These are phyloP conservation scores for Drosophila incognita DNA, from an alignment of 2,888 invertebrate species.

Conservation along the genomic window DNA sequence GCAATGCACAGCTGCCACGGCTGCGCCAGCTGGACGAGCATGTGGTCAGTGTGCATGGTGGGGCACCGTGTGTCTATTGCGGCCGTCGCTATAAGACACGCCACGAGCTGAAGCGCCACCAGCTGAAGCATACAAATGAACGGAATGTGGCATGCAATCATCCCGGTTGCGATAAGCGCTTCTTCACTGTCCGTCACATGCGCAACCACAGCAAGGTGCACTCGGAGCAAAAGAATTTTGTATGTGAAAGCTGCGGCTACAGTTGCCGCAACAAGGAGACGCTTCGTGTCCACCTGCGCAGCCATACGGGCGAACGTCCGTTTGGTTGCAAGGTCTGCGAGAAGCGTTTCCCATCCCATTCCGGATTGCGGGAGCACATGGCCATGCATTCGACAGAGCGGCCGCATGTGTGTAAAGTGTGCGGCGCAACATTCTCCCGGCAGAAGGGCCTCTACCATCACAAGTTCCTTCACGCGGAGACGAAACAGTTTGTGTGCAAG, in stretches of 20 bases:
- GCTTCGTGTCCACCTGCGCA: conserved; percentile 75
- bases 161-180: conserved; percentile 76
- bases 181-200: conserved; percentile 70
- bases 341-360: conserved; percentile 76
- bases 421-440: conserved; percentile 77
- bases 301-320: conserved; percentile 81
- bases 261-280: conserved; percentile 77
- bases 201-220: conserved; percentile 74
- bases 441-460: conserved; percentile 80
- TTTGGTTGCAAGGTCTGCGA: conserved; percentile 74
- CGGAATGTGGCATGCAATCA: conserved; percentile 68
- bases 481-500: conserved; percentile 82
- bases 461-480: conserved; percentile 75
- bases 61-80: conserved; percentile 64
- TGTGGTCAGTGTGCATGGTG: conserved; percentile 62
- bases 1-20: conserved; percentile 57
- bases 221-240: conserved; percentile 73
- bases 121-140: conserved; percentile 69
- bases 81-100: conserved; percentile 72
- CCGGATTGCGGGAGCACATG: conserved; percentile 76
- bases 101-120: conserved; percentile 75
- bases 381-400: conserved; percentile 81
- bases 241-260: conserved; percentile 81
- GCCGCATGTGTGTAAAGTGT: conserved; percentile 74
- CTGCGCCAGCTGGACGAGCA: conserved; percentile 67